Percentiles rank a stretch among this genome's conserved stretches.
Evolutionary conservation across 2,113 vertebrate genomes (phyloP).

Genomic region (Lycaon pictus): DNA sequence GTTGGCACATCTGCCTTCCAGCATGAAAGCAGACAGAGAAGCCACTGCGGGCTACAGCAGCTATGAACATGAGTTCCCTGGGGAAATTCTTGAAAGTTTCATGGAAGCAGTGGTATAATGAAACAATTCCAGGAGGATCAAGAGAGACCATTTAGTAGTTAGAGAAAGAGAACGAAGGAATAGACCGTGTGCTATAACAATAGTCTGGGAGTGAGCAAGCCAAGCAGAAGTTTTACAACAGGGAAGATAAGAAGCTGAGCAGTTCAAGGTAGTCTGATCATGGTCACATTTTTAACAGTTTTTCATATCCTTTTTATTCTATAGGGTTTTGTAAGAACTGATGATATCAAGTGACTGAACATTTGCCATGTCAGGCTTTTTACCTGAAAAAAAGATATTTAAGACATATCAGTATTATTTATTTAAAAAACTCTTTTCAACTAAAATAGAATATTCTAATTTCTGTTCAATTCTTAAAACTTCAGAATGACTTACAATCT

Average conservation of each 20-base stretch:
- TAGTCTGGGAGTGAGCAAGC: neutral
- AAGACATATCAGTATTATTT: neutral
- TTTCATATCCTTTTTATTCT: neutral
- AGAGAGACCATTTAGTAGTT: neutral
- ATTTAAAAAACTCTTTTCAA: neutral
- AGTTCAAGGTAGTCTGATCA: neutral
- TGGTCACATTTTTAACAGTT: neutral
- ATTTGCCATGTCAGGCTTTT: neutral
- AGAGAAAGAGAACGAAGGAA: neutral
- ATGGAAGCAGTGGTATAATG: neutral
- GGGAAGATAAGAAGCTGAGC: neutral
- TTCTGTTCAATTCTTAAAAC: neutral
- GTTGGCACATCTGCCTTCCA: neutral
- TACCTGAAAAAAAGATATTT: conserved; percentile 15
- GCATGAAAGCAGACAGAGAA: neutral
- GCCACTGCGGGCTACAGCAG: neutral
- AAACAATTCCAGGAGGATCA: neutral
- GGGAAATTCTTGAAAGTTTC: neutral
- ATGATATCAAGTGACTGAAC: neutral
- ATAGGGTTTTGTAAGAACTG: neutral
- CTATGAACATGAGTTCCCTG: neutral
- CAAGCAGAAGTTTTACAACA: neutral
- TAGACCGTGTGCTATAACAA: neutral
- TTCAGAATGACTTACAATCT: neutral
- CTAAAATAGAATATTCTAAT: neutral